phyloP scores from a whole-genome alignment of 2,797 vertebrate species.

The Mus caroli region DNA sequence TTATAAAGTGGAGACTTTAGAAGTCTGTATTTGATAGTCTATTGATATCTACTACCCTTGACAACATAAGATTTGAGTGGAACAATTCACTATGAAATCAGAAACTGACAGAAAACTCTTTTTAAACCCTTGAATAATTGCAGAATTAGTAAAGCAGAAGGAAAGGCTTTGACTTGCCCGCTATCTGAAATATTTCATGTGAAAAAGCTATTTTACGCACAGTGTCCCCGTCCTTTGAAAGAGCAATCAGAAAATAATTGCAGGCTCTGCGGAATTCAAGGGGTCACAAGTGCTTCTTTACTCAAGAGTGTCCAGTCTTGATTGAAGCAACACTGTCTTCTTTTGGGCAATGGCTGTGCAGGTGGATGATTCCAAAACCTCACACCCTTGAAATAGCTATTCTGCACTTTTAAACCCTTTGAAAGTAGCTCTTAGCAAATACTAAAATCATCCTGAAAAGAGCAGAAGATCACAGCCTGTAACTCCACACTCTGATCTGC shows the following conservation, averaged over 20 bases:
- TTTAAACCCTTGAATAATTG: conserved; percentile 15
- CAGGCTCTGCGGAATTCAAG: neutral
- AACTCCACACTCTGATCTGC: conserved; percentile 46
- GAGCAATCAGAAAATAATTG: neutral
- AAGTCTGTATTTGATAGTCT: neutral
- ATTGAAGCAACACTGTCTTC: conserved; percentile 22
- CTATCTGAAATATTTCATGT: neutral
- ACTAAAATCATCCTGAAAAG: conserved; percentile 40
- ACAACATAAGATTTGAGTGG: neutral
- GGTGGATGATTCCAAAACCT: conserved; percentile 47
- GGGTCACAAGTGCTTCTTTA: conserved; percentile 49
- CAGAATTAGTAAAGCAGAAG: neutral
- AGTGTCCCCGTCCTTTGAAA: conserved; percentile 33
- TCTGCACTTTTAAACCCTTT: neutral
- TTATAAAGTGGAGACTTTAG: neutral
- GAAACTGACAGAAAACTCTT: neutral
- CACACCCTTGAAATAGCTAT: neutral
- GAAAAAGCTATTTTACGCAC: conserved; percentile 49
- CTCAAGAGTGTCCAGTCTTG: conserved; percentile 51
- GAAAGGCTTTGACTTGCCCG: neutral
- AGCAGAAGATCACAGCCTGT: conserved; percentile 41
- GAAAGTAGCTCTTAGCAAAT: conserved; percentile 6
- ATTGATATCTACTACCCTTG: neutral
- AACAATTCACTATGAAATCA: neutral
- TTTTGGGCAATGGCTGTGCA: conserved; percentile 64